Base-by-base conservation (phyloP, 2,113 vertebrate species). In the Nycticryphes semicollaris region DNA sequence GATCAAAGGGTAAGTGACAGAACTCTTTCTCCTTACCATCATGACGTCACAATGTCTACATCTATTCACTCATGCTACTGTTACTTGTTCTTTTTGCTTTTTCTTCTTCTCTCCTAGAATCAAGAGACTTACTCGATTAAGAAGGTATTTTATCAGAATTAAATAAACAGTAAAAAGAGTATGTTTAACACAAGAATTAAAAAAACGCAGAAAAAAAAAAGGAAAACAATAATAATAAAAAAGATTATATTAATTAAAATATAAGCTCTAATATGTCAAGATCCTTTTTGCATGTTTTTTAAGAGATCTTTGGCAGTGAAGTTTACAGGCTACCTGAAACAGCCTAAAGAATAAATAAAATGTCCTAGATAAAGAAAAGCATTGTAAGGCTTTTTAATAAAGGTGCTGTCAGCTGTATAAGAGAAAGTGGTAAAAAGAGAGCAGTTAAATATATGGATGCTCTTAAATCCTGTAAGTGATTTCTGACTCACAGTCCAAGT, bases 391-490 rank as follows among this genome's bases (percentile, higher is more conserved):
- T 64, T 84, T 96, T 95, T 86, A 87, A 74, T 70, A 89, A 89
- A 73, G 20, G 14, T 66, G 4, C 4, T 84, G 30, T 70, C 48
- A 76, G 51, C 25, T 74, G 10, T 62, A 51, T 59, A 57, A 86
- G 10, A 84, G 28, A 62, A 92, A 92, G 80, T 48, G 83, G 21
- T 90, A 84, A 89, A 89, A 90, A 76, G 41, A 88, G 12, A 80
- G 15, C 35, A 87, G 60, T 93, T 90, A 89, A 89, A 84, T 86
- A 74, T 74, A 95, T 68, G 51, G 37, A 25, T 59, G 18, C 20
- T 94, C 77, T 84, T 94, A 89, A 96, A 94, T 89, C 45, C 74
- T 87, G 8, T 76, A 85, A 87, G 66, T 75, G 81, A 91, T 73
- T 94, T 92, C 77, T 84, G 87, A 87, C 87, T 93, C 74, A 72